phyloP scores from a whole-genome alignment of 2,888 invertebrate genomes.

The Nyleta sp. region DNA sequence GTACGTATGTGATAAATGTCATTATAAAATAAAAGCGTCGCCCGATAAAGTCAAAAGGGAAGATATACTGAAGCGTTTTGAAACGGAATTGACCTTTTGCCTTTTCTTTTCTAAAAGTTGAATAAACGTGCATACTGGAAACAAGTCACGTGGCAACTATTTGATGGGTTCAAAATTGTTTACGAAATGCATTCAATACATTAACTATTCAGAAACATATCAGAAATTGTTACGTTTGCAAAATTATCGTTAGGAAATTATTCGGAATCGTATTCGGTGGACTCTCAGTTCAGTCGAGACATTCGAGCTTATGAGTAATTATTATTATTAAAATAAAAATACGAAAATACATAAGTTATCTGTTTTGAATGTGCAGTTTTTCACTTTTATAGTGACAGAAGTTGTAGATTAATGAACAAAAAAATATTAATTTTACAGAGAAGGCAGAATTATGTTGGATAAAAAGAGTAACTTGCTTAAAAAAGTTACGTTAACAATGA shows the following conservation, averaged over 20 bases:
- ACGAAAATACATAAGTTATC: no score
- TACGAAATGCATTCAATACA: constrained; percentile 5
- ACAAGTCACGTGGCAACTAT: constrained; percentile 52
- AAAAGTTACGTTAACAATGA: background rate
- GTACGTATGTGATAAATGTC: constrained; percentile 62
- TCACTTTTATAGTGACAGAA: no score
- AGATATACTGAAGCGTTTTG: constrained; percentile 32
- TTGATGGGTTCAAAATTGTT: constrained; percentile 39
- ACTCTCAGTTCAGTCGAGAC: no score
- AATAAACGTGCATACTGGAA: constrained; percentile 25
- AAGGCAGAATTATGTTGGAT: constrained; percentile 32
- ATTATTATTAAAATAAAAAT: no score
- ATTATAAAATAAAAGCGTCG: constrained; percentile 58
- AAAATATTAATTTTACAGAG: constrained; percentile 11
- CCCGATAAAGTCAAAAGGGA: constrained; percentile 53
- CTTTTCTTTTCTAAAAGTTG: constrained; percentile 45
- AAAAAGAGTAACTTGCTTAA: background rate
- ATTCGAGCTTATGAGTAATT: no score
- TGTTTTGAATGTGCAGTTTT: no score
- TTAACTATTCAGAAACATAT: constrained; percentile 18
- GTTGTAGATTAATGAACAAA: background rate
- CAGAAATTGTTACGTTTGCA: constrained; percentile 25
- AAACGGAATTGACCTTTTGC: constrained; percentile 39
- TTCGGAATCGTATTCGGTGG: no score
- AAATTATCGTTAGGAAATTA: constrained; percentile 18